These are phyloP conservation scores for Ornithoptera alexandrae DNA, from an alignment of 2,888 invertebrate species.

Conservation along the genomic window DNA sequence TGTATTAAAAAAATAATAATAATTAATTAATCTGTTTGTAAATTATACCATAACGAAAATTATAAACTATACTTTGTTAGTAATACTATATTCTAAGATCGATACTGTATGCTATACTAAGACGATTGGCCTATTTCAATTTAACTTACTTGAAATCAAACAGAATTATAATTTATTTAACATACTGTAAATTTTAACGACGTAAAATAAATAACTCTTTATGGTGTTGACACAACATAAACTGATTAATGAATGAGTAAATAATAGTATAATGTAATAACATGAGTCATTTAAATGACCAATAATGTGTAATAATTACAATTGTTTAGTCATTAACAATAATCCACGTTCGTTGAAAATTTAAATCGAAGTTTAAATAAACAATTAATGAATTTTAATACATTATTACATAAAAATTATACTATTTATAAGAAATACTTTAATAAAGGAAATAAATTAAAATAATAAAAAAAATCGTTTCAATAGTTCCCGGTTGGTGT, in stretches of 20 bases:
- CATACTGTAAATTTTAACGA: too few relatives aligned
- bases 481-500: too few relatives aligned
- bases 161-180: background rate
- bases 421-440: too few relatives aligned
- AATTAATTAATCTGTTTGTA: background rate
- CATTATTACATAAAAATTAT: background rate
- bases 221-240: constrained; percentile 6
- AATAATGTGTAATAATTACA: constrained; percentile 16
- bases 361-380: background rate
- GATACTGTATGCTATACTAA: background rate
- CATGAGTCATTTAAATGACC: constrained; percentile 26
- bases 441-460: too few relatives aligned
- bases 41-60: background rate
- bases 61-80: too few relatives aligned
- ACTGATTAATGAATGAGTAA: background rate
- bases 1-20: constrained; percentile 31
- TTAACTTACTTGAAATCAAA: background rate
- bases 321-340: constrained; percentile 17
- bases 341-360: background rate
- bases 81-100: too few relatives aligned
- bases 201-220: too few relatives aligned
- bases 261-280: constrained; percentile 2
- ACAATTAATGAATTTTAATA: background rate
- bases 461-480: too few relatives aligned
- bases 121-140: background rate